phyloP scores from a whole-genome alignment of 2,888 invertebrate genomes.

The Dusona sp. region DNA sequence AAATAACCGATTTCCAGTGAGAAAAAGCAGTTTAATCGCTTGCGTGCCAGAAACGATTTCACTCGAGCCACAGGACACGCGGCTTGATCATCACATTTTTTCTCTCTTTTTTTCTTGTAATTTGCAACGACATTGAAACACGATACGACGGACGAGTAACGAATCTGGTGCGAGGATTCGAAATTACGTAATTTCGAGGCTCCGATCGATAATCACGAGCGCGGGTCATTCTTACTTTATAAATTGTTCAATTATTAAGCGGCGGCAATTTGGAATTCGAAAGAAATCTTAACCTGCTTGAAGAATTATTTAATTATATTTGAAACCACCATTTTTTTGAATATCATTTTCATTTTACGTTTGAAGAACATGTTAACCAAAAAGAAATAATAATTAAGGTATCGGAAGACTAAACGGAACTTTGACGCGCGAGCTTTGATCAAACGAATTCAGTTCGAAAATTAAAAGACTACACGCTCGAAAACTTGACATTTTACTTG shows the following conservation, averaged over 20 bases:
- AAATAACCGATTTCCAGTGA: conserved; percentile 53
- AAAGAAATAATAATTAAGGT: neutral
- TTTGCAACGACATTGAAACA: conserved; percentile 45
- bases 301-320: neutral
- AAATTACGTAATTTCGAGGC: conserved; percentile 18
- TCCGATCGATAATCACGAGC: conserved; percentile 3
- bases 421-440: neutral
- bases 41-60: conserved; percentile 62
- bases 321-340: neutral
- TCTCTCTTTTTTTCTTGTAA: neutral
- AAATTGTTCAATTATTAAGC: conserved; percentile 11
- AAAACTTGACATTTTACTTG: conserved; percentile 20
- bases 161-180: conserved; percentile 29
- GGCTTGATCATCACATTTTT: conserved; percentile 18
- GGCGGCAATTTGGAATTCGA: neutral
- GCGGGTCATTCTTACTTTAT: conserved; percentile 3
- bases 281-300: neutral
- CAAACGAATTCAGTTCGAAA: neutral
- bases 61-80: conserved; percentile 29
- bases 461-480: neutral
- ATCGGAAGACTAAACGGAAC: neutral
- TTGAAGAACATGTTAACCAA: neutral
- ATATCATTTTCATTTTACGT: neutral
- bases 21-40: conserved; percentile 57
- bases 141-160: conserved; percentile 2